Evolutionary conservation across 2,113 vertebrate species (phyloP).

Genomic region (Pyrgilauda ruficollis): DNA sequence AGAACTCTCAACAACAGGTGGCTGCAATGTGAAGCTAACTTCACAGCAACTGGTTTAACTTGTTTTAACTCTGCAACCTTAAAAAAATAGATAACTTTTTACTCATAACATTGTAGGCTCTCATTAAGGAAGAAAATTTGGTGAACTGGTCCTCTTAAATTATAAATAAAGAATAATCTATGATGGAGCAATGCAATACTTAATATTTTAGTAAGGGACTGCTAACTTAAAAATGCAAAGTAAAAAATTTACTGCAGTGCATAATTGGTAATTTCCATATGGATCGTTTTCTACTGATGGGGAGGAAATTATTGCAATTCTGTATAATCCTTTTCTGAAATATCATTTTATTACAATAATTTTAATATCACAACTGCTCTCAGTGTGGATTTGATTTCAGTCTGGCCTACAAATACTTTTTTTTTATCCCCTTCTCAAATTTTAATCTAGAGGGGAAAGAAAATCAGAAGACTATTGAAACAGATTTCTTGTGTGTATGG

Average conservation of each 20-base stretch:
- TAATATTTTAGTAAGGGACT: neutral
- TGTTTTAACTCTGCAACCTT: too few relatives aligned
- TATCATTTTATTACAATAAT: neutral
- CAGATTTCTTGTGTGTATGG: neutral
- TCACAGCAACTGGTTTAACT: too few relatives aligned
- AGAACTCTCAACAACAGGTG: too few relatives aligned
- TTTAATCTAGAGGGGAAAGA: constrained; percentile 5
- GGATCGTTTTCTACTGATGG: constrained; percentile 54
- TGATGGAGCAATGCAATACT: neutral
- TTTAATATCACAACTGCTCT: constrained; percentile 2
- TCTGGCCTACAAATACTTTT: constrained; percentile 41
- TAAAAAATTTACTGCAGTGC: neutral
- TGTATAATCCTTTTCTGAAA: constrained; percentile 14
- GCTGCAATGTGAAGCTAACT: too few relatives aligned
- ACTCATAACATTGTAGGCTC: too few relatives aligned
- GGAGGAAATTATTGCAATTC: constrained; percentile 52
- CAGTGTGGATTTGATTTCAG: constrained; percentile 22
- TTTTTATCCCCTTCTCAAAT: constrained; percentile 49
- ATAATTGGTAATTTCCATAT: constrained; percentile 41
- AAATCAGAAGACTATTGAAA: neutral
- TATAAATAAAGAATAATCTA: neutral
- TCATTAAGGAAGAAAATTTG: neutral
- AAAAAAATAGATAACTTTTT: too few relatives aligned
- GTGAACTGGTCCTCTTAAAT: neutral
- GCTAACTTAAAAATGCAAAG: constrained; percentile 28